These are phyloP conservation scores for Pampusana beccarii DNA, from an alignment of 2,113 vertebrate species.

Conservation along the genomic window DNA sequence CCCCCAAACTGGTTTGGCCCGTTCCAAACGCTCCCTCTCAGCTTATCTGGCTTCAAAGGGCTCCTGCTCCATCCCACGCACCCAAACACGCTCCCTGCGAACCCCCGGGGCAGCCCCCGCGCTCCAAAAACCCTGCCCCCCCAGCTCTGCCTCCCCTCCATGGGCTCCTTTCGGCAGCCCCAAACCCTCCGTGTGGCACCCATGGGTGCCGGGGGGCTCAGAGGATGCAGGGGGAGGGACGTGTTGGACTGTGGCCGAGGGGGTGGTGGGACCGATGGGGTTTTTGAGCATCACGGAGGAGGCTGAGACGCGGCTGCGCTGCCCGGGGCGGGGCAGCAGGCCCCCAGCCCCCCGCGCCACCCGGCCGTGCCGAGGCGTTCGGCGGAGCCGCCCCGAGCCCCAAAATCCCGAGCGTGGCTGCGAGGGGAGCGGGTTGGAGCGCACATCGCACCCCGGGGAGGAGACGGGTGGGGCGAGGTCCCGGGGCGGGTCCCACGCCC, in stretches of 20 bases:
- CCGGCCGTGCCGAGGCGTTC: accelerated
- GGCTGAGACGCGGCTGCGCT: accelerated
- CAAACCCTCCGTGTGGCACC: neutral
- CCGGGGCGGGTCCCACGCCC: slow-evolving; percentile 57
- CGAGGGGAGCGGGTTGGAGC: neutral
- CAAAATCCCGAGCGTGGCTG: neutral
- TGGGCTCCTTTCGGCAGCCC: neutral
- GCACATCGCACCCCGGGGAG: neutral
- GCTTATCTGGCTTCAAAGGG: slow-evolving; percentile 65
- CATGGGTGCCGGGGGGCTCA: neutral
- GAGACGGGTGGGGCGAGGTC: slow-evolving; percentile 64
- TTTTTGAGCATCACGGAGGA: accelerated
- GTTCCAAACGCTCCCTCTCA: slow-evolving; percentile 38
- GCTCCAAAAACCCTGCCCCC: neutral
- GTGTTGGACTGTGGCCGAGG: accelerated
- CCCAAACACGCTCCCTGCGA: neutral
- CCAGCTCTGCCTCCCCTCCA: neutral
- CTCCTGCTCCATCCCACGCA: slow-evolving; percentile 50
- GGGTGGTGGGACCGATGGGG: accelerated
- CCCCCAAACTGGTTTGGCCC: slow-evolving; percentile 58
- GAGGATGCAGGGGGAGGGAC: neutral
- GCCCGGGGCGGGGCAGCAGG: too few species aligned
- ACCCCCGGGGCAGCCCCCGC: neutral
- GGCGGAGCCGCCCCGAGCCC: neutral
- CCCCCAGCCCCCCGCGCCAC: accelerated